Percentiles rank a stretch among this genome's conserved stretches.
These are phyloP conservation scores for Coreoperca whiteheadi DNA, from an alignment of 2,113 vertebrate species.

Conservation along the genomic window DNA sequence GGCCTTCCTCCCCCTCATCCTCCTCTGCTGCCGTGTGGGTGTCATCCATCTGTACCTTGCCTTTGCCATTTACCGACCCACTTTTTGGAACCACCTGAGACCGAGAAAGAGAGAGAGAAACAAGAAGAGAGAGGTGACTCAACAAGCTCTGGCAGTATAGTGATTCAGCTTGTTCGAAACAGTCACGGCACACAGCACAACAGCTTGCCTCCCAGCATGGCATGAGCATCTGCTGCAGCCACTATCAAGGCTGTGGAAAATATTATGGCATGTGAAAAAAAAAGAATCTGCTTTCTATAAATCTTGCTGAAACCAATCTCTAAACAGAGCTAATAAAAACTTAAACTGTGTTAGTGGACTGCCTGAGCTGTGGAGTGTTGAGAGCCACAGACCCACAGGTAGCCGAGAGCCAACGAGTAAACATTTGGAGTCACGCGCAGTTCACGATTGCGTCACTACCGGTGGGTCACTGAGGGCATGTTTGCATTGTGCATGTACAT, in stretches of 20 bases:
- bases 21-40: slow-evolving; percentile 78
- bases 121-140: slow-evolving; percentile 65
- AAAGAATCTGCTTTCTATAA: slow-evolving; percentile 52
- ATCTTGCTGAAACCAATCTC: slow-evolving; percentile 32
- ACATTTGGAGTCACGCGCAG: slow-evolving; percentile 47
- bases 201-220: slow-evolving; percentile 65
- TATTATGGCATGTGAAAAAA: slow-evolving; percentile 51
- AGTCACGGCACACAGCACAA: slow-evolving; percentile 62
- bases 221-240: slow-evolving; percentile 61
- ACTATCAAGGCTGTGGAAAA: slow-evolving; percentile 55
- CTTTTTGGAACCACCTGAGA: slow-evolving; percentile 78
- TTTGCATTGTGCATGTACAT: slow-evolving; percentile 29
- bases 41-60: slow-evolving; percentile 77
- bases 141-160: slow-evolving; percentile 56
- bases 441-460: slow-evolving; percentile 47
- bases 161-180: slow-evolving; percentile 65
- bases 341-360: slow-evolving; percentile 26
- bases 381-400: slow-evolving; percentile 37
- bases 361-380: slow-evolving; percentile 22
- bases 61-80: slow-evolving; percentile 80
- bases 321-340: slow-evolving; percentile 38
- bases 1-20: slow-evolving; percentile 78
- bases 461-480: slow-evolving; percentile 58
- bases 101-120: slow-evolving; percentile 38
- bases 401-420: slow-evolving; percentile 46